phyloP scores from a whole-genome alignment of 2,113 vertebrate genomes.

The Ariopsis seemanni region DNA sequence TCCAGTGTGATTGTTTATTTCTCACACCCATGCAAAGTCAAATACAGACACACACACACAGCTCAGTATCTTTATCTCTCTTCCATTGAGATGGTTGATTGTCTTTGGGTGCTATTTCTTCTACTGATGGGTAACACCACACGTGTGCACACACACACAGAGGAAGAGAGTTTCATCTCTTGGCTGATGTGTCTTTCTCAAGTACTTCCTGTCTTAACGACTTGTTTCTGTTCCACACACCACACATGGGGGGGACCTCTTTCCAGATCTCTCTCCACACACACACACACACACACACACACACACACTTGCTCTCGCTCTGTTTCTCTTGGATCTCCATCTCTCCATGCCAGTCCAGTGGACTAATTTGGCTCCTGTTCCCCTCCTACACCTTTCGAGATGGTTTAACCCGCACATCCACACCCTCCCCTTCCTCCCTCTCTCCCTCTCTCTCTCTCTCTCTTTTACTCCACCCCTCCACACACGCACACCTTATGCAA shows the following conservation, averaged over 20 bases:
- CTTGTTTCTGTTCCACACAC: constrained; percentile 31
- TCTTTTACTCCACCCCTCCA: constrained; percentile 58
- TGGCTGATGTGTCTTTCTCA: constrained; percentile 58
- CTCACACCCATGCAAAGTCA: background rate
- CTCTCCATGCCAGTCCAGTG: background rate
- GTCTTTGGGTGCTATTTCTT: background rate
- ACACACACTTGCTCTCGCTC: too few species aligned
- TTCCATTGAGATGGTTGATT: background rate
- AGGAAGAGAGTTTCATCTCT: constrained; percentile 55
- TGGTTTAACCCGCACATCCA: constrained; percentile 70
- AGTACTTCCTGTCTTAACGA: constrained; percentile 68
- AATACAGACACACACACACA: background rate
- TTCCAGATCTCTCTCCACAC: background rate
- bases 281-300: too few species aligned
- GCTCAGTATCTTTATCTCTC: background rate
- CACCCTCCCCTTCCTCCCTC: constrained; percentile 39
- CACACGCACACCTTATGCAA: constrained; percentile 78
- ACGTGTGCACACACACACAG: constrained; percentile 42
- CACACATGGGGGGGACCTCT: constrained; percentile 20
- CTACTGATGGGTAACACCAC: background rate
- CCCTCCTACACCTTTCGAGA: constrained; percentile 64
- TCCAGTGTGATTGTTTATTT: background rate
- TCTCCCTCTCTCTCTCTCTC: constrained; percentile 19
- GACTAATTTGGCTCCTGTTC: constrained; percentile 53
- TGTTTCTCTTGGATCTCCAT: background rate